Conservation (phyloP, 2,797 vertebrate species). For the Tragelaphus oryx region DNA sequence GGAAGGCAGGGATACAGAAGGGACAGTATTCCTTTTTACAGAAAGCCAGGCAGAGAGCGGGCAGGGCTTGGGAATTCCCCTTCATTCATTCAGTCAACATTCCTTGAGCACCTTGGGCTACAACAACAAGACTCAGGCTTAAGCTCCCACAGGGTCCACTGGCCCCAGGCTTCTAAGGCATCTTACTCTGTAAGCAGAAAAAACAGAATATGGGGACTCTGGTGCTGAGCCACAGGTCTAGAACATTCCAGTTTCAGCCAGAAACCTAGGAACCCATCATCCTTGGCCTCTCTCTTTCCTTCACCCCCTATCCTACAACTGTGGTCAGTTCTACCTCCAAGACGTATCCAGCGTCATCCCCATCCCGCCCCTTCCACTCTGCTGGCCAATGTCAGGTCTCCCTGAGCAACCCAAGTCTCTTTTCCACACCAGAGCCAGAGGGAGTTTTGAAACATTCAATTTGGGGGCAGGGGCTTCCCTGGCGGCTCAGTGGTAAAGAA, state of each 20-base stretch:
- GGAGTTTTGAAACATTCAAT: not conserved
- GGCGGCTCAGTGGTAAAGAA: not conserved
- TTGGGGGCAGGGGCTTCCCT: not conserved
- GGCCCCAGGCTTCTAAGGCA: not conserved
- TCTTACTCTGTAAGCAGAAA: not conserved
- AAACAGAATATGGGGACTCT: not conserved
- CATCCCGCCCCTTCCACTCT: not conserved
- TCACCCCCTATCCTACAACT: not conserved
- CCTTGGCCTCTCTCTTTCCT: not conserved
- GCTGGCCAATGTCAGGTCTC: not conserved
- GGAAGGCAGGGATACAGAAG: not conserved
- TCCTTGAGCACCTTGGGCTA: not conserved
- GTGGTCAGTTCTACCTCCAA: not conserved
- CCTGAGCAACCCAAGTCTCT: not conserved
- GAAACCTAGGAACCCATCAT: not conserved
- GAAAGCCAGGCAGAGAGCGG: not conserved
- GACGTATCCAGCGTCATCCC: not conserved
- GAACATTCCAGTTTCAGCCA: not conserved
- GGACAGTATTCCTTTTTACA: not conserved
- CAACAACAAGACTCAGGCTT: not conserved
- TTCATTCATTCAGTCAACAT: not conserved
- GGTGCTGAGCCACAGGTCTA: not conserved
- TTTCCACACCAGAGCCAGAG: not conserved
- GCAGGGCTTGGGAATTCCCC: not conserved
- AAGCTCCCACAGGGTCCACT: not conserved